A percentile compares a stretch with the other conserved stretches of the same genome.
Evolutionary conservation across 2,797 vertebrate species (phyloP).

Genomic region (Scarus forsteni): DNA sequence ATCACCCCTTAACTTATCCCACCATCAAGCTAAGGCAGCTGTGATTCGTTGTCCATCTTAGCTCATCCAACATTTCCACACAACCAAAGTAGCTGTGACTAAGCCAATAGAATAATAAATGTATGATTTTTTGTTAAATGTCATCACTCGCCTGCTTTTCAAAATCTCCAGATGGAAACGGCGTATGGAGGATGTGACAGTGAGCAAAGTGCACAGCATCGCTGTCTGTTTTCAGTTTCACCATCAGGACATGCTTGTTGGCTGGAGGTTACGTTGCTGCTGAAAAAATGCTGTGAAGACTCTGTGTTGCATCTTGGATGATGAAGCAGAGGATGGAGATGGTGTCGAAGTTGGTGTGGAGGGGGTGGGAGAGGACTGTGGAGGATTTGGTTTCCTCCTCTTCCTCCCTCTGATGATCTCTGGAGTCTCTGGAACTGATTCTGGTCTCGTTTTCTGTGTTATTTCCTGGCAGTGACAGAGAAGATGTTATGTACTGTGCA

Average conservation of each 20-base stretch:
- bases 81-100: too few relatives aligned
- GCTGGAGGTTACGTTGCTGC: constrained; percentile 28
- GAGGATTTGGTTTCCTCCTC: constrained; percentile 39
- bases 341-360: constrained; percentile 22
- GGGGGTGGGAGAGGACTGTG: constrained; percentile 37
- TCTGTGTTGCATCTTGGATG: constrained; percentile 14
- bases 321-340: constrained; percentile 39
- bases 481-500: neutral
- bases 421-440: constrained; percentile 26
- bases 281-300: constrained; percentile 9
- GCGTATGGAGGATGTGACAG: constrained; percentile 47
- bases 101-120: neutral
- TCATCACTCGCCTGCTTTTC: constrained; percentile 15
- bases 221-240: constrained; percentile 46
- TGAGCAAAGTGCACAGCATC: constrained; percentile 44
- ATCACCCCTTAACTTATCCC: too few relatives aligned
- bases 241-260: constrained; percentile 19
- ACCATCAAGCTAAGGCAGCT: too few relatives aligned
- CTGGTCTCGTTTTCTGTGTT: constrained; percentile 16
- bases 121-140: neutral
- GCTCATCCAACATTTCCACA: too few relatives aligned
- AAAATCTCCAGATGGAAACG: constrained; percentile 50
- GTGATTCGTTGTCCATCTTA: too few relatives aligned
- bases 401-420: constrained; percentile 37
- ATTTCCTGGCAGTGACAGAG: neutral